phyloP scores from a whole-genome alignment of 2,113 vertebrate species.

The cattle (Bos taurus) region ARS-UCD2.0 NC_037330.1:90613501-90614000 shows the following conservation, averaged over 20 bases:
- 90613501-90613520: neutral
- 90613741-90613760: neutral
- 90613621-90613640: neutral
- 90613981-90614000: neutral
- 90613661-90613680: neutral
- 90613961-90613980: neutral
- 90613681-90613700: neutral
- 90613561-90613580: neutral
- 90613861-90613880: neutral
- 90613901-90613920: neutral
- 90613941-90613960: slow-evolving; percentile 4
- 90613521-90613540: neutral
- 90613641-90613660: neutral
- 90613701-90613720: neutral
- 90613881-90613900: neutral
- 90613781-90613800: neutral
- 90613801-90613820: slow-evolving; percentile 58
- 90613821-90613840: slow-evolving; percentile 34
- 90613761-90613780: neutral
- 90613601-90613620: neutral
- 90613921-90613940: slow-evolving; percentile 24
- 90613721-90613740: neutral
- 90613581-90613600: neutral
- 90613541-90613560: neutral
- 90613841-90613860: slow-evolving; percentile 29